Base-by-base conservation (phyloP, 2,888 invertebrate genomes). In the Sepiola atlantica region DNA sequence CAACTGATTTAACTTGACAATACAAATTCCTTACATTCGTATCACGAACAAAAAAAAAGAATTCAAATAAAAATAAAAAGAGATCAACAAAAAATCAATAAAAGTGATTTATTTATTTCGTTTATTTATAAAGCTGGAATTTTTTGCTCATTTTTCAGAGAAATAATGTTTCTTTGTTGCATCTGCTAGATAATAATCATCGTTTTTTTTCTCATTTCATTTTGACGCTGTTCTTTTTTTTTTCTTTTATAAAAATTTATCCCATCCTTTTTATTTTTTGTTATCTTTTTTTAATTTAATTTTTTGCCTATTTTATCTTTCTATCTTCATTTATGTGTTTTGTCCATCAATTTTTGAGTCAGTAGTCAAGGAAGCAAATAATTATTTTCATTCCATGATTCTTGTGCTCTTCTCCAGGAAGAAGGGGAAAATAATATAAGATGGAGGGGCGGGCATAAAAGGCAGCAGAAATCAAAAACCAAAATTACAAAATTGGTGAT, bases 1-100 rank as follows among this genome's bases (percentile, higher is more conserved):
- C 77, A n/a, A 77, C 77, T n/a, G 77, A 77, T 77, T 77, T 77
- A 77, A 77, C 77, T 77, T 77, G 77, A 77, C 77, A 77, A n/a
- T 77, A 77, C 77, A 77, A 77, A 77, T 77, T 77, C 77, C 77
- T 77, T n/a, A 77, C 77, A 77, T 77, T n/a, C n/a, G 77, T 77
- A n/a, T 77, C 12, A 20, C 10, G 16, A n/a, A 77, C 16, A 77
- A 77, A 57, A 16, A 21, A 57, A 18, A 16, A 0, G 24, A 57
- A 57, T 24, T 24, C 20, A 57, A 20, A 57, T 57, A 16, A 16
- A 12, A 32, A 77, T 77, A 77, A n/a, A 77, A 14, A 77, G n/a
- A 32, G 14, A 77, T 45, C n/a, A 77, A 77, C 3, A n/a, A 77
- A n/a, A 77, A 77, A 77, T 77, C 77, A 16, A 77, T 77, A 18